Evolutionary conservation across 1,140 invertebrate species (phyloP).

Genomic region (Sinella curviseta): DNA sequence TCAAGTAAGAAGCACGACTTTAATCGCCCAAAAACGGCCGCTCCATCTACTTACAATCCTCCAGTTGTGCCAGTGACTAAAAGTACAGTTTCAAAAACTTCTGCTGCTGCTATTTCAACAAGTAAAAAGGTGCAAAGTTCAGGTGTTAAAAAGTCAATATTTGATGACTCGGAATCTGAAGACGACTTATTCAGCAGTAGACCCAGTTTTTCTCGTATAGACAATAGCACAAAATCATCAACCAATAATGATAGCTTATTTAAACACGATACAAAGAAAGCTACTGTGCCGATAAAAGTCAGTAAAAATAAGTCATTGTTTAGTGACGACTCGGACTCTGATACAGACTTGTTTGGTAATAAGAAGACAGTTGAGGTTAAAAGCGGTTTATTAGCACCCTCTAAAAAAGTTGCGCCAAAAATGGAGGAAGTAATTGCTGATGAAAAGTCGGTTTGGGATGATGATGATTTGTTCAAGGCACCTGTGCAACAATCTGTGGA

Average conservation of each 20-base stretch:
- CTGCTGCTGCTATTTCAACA: background rate
- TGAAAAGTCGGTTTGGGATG: background rate
- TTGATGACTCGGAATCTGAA: slow-evolving; percentile 50
- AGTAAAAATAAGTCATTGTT: background rate
- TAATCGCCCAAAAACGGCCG: background rate
- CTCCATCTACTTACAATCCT: background rate
- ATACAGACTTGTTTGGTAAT: slow-evolving; percentile 25
- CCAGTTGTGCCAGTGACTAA: background rate
- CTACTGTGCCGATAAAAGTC: background rate
- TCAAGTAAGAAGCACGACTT: background rate
- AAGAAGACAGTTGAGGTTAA: background rate
- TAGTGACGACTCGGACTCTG: slow-evolving; percentile 20
- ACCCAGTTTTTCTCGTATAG: no score
- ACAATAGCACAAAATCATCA: no score
- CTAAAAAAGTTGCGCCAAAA: background rate
- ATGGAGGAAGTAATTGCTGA: background rate
- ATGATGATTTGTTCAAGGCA: slow-evolving; percentile 8
- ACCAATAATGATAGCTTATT: background rate
- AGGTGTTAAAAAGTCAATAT: slow-evolving; percentile 42
- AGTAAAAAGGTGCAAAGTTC: background rate
- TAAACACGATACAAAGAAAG: background rate
- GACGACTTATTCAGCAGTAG: slow-evolving; percentile 43
- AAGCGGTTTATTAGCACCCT: background rate
- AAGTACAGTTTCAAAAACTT: background rate
- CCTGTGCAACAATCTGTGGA: background rate